Percentiles rank a stretch among this genome's conserved stretches.
Evolutionary conservation across 2,113 vertebrate species (phyloP).

Genomic region (Trachemys scripta): DNA sequence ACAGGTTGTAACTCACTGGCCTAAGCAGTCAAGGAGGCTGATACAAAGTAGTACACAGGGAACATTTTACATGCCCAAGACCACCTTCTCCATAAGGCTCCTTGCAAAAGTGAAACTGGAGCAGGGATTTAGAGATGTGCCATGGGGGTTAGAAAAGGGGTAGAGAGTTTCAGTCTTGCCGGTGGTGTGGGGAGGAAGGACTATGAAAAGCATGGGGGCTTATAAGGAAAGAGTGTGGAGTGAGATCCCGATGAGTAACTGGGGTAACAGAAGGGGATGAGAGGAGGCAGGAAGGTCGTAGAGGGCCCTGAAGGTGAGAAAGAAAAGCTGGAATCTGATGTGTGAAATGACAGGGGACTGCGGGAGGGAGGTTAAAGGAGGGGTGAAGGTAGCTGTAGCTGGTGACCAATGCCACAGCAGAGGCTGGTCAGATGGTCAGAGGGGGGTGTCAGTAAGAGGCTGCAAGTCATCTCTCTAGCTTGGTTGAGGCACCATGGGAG

Average conservation of each 20-base stretch:
- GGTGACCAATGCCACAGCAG: too few species aligned
- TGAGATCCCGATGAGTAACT: not conserved
- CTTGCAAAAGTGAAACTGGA: not conserved
- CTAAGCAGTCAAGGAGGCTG: too few species aligned
- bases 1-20: too few species aligned
- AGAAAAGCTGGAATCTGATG: not conserved
- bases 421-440: too few species aligned
- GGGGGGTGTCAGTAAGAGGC: not conserved
- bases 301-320: not conserved
- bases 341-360: too few species aligned
- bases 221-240: rapidly evolving
- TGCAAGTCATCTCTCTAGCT: not conserved
- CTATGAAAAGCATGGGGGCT: not conserved
- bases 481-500: rapidly evolving
- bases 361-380: too few species aligned
- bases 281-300: not conserved
- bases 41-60: too few species aligned
- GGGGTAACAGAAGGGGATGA: not conserved
- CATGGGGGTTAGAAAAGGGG: not conserved
- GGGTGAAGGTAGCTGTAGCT: too few species aligned
- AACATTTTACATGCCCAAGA: not conserved
- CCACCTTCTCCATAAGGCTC: not conserved
- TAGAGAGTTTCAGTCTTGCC: rapidly evolving
- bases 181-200: rapidly evolving
- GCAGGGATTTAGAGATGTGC: not conserved